Evolutionary conservation across 2,888 invertebrate genomes (phyloP), one percentile per base, ranked within the genome.

Genomic region (Bruchidius siliquastri): DNA sequence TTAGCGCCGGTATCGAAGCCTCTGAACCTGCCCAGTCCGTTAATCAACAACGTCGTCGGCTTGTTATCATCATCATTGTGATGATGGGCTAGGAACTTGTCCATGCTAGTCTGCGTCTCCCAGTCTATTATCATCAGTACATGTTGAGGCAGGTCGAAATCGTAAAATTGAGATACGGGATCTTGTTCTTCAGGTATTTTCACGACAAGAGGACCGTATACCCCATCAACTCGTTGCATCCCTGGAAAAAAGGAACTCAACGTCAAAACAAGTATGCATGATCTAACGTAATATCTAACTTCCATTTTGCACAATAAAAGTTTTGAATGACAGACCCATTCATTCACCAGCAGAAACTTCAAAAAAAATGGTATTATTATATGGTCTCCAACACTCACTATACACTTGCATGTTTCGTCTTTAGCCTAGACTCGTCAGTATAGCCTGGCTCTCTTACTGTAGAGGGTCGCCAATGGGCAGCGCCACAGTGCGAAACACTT

Each of bases 191-290:
- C 89, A 0, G 94, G 92, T 32, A 90, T 89, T 18, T 93, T 90
- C 21, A 96, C 91, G 72, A 96, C 91, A 71, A 96, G 87, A 0
- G 94, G 88, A 0, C 96, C 96, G 73, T 93, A 95, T 0, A 93
- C 91, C 0, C 96, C 96, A 81, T 96, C 96, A 1, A 94, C 94
- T 20, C 96, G 87, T 87, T 96, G 96, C 88, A 95, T 92, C 0
- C 96, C 96, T 82, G 88, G 86, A 79, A 90, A 89, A 0, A 72
- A 72, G 32, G 13, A 49, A 26, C n/a, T n/a, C n/a, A n/a, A n/a
- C n/a, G n/a, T n/a, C n/a, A n/a, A n/a, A n/a, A n/a, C n/a, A n/a
- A n/a, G n/a, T n/a, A n/a, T n/a, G n/a, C n/a, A n/a, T n/a, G n/a
- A n/a, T n/a, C n/a, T n/a, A n/a, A n/a, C n/a, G n/a, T n/a, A n/a